Conservation (phyloP, 2,888 invertebrate genomes). For the Nemurella pictetii region DNA sequence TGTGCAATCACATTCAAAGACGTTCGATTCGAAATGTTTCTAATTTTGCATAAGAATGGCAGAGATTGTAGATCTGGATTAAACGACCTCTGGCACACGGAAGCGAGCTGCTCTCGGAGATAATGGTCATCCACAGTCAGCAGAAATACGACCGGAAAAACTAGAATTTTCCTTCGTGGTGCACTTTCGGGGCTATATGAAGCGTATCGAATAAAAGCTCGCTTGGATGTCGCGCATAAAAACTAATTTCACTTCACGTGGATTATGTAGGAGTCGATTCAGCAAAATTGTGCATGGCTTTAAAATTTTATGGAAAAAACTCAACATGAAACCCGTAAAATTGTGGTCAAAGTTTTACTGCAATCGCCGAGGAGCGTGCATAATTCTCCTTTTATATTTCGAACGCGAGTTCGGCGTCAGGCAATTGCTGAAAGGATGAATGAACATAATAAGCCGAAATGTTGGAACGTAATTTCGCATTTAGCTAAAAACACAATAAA, state of each 20-base stretch:
- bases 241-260: slow-evolving; percentile 9
- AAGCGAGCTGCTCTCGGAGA: neutral
- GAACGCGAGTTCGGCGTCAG: neutral
- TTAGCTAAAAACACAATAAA: neutral
- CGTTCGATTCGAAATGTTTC: neutral
- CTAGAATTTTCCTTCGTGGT: neutral
- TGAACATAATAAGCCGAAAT: neutral
- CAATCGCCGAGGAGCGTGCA: neutral
- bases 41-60: slow-evolving; percentile 9
- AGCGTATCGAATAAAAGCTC: neutral
- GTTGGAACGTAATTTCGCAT: neutral
- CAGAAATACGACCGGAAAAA: slow-evolving; percentile 4
- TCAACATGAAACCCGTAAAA: neutral
- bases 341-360: neutral
- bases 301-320: neutral
- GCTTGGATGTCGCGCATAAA: neutral
- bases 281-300: neutral
- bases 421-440: neutral
- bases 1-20: neutral
- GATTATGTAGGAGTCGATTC: neutral
- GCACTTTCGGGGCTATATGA: neutral
- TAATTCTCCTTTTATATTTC: neutral
- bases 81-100: neutral
- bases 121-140: slow-evolving; percentile 9
- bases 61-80: neutral